Conservation (phyloP, 1,140 invertebrate species). For the Heliothis virescens region DNA sequence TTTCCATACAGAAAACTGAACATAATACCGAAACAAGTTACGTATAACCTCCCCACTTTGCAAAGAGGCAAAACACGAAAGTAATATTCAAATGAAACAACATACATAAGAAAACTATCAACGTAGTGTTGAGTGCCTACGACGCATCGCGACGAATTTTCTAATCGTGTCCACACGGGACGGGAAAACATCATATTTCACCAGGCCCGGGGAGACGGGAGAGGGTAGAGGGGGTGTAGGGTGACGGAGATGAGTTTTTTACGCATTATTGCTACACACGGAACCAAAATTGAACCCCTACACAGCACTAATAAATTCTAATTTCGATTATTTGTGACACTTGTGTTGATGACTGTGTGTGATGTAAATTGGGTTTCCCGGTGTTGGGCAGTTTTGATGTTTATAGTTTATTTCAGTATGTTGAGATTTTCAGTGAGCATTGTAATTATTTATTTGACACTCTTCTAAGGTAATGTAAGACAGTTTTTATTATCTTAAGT, state of each 20-base stretch:
- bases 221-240: slow-evolving; percentile 46
- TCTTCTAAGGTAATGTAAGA: neutral
- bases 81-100: slow-evolving; percentile 42
- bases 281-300: slow-evolving; percentile 69
- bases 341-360: slow-evolving; percentile 40
- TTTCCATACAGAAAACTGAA: neutral
- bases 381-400: slow-evolving; percentile 16
- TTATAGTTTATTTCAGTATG: neutral
- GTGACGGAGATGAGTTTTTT: slow-evolving; percentile 83
- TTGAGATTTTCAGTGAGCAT: too few relatives aligned
- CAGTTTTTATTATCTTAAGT: too few relatives aligned
- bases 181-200: slow-evolving; percentile 86
- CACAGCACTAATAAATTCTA: slow-evolving; percentile 75
- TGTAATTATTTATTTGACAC: neutral
- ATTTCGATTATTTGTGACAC: slow-evolving; percentile 72
- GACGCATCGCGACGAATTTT: slow-evolving; percentile 76
- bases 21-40: neutral
- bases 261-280: slow-evolving; percentile 81
- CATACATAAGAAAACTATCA: slow-evolving; percentile 61
- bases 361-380: slow-evolving; percentile 39
- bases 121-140: slow-evolving; percentile 48
- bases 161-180: slow-evolving; percentile 82
- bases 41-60: neutral
- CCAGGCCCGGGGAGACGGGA: slow-evolving; percentile 56
- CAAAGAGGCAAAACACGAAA: slow-evolving; percentile 23